Conservation (phyloP, 2,113 vertebrate species). For the Serinus canaria region DNA sequence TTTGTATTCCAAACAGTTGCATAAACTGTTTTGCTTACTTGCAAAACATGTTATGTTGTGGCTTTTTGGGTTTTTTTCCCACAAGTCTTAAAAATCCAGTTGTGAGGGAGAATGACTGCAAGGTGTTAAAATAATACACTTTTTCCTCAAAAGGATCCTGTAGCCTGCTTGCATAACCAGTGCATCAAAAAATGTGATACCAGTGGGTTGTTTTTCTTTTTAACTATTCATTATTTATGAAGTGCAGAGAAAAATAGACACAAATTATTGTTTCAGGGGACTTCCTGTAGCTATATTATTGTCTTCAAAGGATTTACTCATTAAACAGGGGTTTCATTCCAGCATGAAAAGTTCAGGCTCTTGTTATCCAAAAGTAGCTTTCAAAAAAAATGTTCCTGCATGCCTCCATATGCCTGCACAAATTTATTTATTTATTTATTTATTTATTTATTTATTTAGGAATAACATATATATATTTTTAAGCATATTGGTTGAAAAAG, state of each 20-base stretch:
- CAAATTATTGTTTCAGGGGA: constrained; percentile 66
- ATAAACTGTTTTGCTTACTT: constrained; percentile 61
- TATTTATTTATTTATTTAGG: too few species aligned
- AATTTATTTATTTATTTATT: too few species aligned
- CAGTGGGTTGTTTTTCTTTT: constrained; percentile 58
- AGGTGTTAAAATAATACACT: constrained; percentile 50
- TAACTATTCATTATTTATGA: constrained; percentile 72
- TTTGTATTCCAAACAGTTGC: constrained; percentile 62
- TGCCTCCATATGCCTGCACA: neutral
- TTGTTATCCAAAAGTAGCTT: constrained; percentile 53
- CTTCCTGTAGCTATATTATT: constrained; percentile 55
- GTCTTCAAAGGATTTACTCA: constrained; percentile 56
- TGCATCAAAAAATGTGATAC: constrained; percentile 25
- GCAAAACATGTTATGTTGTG: neutral
- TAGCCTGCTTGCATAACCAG: constrained; percentile 59
- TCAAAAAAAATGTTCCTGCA: neutral
- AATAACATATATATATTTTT: neutral
- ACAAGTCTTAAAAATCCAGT: constrained; percentile 59
- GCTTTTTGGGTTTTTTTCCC: neutral
- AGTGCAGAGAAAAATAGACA: constrained; percentile 62
- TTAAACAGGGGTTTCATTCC: constrained; percentile 41
- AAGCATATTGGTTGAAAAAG: neutral
- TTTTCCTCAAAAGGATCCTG: constrained; percentile 53
- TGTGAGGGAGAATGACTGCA: constrained; percentile 41
- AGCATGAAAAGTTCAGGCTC: constrained; percentile 61